Evolutionary conservation across 2,888 invertebrate genomes (phyloP), one percentile per base, ranked within the genome.

Genomic region (Drosophila fulvimacula): DNA sequence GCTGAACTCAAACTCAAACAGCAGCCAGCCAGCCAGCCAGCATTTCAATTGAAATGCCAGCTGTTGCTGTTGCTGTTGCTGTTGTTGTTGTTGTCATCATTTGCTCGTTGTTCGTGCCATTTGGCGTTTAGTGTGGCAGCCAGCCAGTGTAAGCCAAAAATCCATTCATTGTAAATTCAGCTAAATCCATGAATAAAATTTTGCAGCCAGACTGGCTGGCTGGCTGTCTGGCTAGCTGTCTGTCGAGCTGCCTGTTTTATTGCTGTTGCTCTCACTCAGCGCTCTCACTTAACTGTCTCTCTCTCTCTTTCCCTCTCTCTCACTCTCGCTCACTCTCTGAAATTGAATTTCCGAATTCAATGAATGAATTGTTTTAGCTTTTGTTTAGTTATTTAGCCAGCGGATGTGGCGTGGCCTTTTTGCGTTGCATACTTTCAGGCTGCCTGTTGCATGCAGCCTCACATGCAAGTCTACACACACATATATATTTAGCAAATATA

Each of bases 301-400:
- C 24, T 1, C 7, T 59, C 59, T 21, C 46, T 19, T 34, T 19
- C 46, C 49, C 60, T 21, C 51, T 34, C 56, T 6, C 30, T 3
- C 56, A 30, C 41, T 32, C 61, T 39, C 51, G 55, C 42, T 27
- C 52, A 44, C 30, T 63, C 64, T 63, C 61, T 21, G 76, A 89
- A 91, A 91, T 91, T 91, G 88, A 91, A 91, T 91, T 91, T 91
- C 88, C 91, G 85, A 91, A 91, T 91, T 91, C 90, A 90, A 90
- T 91, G 91, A 90, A 88, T 88, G 88, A 77, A 90, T 90, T 90
- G 88, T 82, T 86, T 89, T 88, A 89, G 86, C 74, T 87, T 88
- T 88, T 89, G 83, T 86, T 86, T 85, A 89, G 88, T 71, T 74
- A 71, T 87, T 73, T 80, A 82, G 81, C 55, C 55, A 61, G 41